These are phyloP conservation scores for Grammomys surdaster DNA, from an alignment of 2,113 vertebrate genomes.

Conservation along the genomic window DNA sequence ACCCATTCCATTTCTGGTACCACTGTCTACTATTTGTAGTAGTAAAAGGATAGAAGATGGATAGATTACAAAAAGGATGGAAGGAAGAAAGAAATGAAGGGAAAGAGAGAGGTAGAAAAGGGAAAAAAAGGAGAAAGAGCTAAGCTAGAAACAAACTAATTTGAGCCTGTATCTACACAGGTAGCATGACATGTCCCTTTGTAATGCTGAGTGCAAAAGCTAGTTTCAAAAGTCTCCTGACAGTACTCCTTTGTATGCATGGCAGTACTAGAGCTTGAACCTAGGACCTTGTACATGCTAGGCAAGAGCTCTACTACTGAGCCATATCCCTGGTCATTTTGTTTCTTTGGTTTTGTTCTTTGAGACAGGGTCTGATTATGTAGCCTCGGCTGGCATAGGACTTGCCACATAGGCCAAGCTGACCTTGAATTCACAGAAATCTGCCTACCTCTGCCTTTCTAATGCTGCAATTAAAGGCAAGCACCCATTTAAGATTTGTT, in stretches of 20 bases:
- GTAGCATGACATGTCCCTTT: slow-evolving; percentile 29
- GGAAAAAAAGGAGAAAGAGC: not conserved
- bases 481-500: not conserved
- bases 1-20: not conserved
- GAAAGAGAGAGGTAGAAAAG: not conserved
- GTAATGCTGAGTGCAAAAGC: not conserved
- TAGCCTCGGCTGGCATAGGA: not conserved
- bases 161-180: not conserved
- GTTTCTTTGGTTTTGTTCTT: not conserved
- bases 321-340: not conserved
- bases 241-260: not conserved
- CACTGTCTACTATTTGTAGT: slow-evolving; percentile 23
- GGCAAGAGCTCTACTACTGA: not conserved
- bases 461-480: not conserved
- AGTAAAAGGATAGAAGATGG: not conserved
- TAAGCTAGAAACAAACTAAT: not conserved
- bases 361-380: not conserved
- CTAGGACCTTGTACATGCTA: not conserved
- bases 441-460: not conserved
- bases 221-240: slow-evolving; percentile 17
- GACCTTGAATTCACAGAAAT: not conserved
- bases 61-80: not conserved
- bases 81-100: not conserved
- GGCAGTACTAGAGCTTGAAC: not conserved
- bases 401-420: not conserved